phyloP scores from a whole-genome alignment of 2,888 invertebrate species.

The Eupithecia insigniata region DNA sequence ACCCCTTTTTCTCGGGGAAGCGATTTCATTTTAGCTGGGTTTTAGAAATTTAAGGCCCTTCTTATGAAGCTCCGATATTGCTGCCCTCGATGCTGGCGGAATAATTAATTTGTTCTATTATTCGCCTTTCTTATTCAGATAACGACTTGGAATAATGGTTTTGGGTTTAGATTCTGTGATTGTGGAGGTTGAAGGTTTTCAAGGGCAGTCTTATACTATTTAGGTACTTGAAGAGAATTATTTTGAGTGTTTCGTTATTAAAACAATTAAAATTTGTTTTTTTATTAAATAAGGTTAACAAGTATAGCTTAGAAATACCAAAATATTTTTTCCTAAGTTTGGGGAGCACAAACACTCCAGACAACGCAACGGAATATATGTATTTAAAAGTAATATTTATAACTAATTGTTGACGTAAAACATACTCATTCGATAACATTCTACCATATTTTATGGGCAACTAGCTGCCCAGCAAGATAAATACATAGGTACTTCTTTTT shows the following conservation, averaged over 20 bases:
- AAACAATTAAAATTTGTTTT: background rate
- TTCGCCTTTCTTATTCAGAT: conserved; percentile 73
- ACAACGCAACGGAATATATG: background rate
- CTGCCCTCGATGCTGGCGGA: conserved; percentile 60
- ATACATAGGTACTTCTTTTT: too few relatives aligned
- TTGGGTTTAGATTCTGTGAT: conserved; percentile 17
- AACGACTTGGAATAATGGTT: conserved; percentile 60
- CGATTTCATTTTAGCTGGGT: conserved; percentile 84
- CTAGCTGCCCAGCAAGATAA: too few relatives aligned
- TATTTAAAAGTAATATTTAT: too few relatives aligned
- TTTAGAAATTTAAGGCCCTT: conserved; percentile 80
- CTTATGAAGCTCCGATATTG: conserved; percentile 71
- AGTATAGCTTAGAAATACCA: background rate
- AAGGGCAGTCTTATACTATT: background rate
- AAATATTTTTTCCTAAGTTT: too few relatives aligned
- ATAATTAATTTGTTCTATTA: conserved; percentile 82
- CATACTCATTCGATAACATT: background rate
- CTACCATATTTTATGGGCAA: too few relatives aligned
- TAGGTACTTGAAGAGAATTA: background rate
- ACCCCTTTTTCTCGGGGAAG: conserved; percentile 80
- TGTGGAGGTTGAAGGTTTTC: conserved; percentile 9
- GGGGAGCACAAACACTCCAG: background rate
- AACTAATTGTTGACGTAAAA: background rate
- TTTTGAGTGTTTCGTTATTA: background rate
- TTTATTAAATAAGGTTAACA: background rate